Percentiles rank a stretch among this genome's conserved stretches.
Evolutionary conservation across 2,113 vertebrate species (phyloP).

Genomic region (Ardeotis arabs): DNA sequence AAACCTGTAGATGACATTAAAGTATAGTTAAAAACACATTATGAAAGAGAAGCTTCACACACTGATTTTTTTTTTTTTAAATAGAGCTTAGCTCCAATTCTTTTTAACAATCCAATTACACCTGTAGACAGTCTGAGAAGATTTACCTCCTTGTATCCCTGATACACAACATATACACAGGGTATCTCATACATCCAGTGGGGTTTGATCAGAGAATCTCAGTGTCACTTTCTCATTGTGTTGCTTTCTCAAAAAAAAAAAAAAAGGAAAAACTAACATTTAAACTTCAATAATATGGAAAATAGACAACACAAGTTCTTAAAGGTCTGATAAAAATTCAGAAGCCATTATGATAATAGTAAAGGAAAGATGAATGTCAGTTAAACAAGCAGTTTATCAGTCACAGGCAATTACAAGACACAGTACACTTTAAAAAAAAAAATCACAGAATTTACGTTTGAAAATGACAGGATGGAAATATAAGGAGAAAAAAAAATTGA

Average conservation of each 20-base stretch:
- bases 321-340: not conserved
- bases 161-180: not conserved
- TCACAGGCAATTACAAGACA: not conserved
- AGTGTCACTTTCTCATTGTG: not conserved
- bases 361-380: not conserved
- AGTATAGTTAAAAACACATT: not conserved
- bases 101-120: not conserved
- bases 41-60: not conserved
- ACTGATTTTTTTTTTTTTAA: not conserved
- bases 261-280: not conserved
- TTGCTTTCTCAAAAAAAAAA: not conserved
- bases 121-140: not conserved
- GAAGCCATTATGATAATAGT: not conserved
- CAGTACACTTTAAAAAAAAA: not conserved
- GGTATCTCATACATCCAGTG: not conserved
- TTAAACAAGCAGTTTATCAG: not conserved
- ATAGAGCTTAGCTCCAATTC: not conserved
- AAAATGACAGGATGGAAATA: not conserved
- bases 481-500: not conserved
- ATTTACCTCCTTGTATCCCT: not conserved
- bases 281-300: not conserved
- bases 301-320: not conserved
- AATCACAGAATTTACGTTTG: not conserved
- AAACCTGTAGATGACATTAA: not conserved
- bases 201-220: not conserved